Conservation (phyloP, 2,888 invertebrate genomes). For the Sphaeridia pumilis region DNA sequence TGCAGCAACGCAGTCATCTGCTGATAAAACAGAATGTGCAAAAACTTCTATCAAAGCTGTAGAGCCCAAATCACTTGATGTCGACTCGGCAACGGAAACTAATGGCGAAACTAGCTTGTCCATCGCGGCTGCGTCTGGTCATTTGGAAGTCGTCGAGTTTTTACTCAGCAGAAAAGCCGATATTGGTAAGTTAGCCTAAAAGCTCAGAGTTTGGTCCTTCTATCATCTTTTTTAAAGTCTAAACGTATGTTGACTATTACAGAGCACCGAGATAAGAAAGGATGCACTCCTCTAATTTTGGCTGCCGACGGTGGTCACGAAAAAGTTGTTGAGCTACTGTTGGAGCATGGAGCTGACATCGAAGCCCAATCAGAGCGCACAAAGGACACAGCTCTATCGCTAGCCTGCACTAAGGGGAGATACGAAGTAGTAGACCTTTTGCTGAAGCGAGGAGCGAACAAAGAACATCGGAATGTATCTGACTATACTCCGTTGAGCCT, state of each 20-base stretch:
- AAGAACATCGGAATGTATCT: constrained; percentile 95
- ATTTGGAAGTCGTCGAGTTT: constrained; percentile 87
- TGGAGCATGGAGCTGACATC: constrained; percentile 90
- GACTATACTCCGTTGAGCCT: constrained; percentile 98
- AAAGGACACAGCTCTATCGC: constrained; percentile 93
- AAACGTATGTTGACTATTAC: constrained; percentile 22
- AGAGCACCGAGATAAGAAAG: constrained; percentile 97
- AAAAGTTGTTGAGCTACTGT: constrained; percentile 79
- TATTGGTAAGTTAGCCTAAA: constrained; percentile 47
- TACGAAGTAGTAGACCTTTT: constrained; percentile 84
- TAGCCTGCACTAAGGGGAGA: constrained; percentile 94
- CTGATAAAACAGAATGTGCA: constrained; percentile 17
- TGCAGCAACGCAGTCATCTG: constrained; percentile 29
- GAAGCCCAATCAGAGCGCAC: constrained; percentile 98
- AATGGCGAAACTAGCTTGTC: constrained; percentile 98
- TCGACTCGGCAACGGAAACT: constrained; percentile 95
- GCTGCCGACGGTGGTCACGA: constrained; percentile 95
- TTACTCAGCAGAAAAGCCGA: constrained; percentile 83
- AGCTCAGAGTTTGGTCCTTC: not conserved
- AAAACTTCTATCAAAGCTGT: not conserved
- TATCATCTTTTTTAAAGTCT: constrained; percentile 1
- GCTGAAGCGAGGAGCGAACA: constrained; percentile 80
- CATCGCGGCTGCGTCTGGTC: constrained; percentile 92
- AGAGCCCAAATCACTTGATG: constrained; percentile 51
- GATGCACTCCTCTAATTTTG: constrained; percentile 92